Conservation (phyloP, 2,113 vertebrate species). For the Mola mola region DNA sequence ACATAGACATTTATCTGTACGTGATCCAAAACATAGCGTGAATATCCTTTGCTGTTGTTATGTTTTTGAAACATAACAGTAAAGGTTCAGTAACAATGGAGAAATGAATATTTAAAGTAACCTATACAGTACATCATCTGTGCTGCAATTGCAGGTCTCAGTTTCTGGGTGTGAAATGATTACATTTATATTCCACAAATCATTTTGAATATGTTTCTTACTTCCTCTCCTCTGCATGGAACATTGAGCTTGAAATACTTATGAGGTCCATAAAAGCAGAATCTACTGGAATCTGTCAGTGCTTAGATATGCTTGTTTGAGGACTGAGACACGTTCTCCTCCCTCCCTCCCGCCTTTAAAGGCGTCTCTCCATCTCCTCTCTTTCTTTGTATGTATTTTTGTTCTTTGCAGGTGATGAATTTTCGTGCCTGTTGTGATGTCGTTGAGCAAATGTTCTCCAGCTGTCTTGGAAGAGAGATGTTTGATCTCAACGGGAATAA, state of each 20-base stretch:
- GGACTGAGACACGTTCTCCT: constrained; percentile 21
- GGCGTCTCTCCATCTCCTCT: constrained; percentile 8
- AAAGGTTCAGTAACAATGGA: too few relatives aligned
- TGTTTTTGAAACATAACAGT: too few relatives aligned
- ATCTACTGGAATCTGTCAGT: constrained; percentile 40
- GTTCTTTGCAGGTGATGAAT: constrained; percentile 24
- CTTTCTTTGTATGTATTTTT: constrained; percentile 26
- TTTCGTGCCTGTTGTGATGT: constrained; percentile 24
- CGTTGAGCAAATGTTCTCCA: constrained; percentile 23
- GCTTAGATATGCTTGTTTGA: constrained; percentile 19
- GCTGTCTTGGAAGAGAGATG: constrained; percentile 36
- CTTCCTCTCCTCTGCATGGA: constrained; percentile 18
- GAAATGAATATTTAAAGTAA: too few relatives aligned
- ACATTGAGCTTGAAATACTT: constrained; percentile 43
- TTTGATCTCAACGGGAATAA: constrained; percentile 49
- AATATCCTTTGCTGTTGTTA: too few relatives aligned
- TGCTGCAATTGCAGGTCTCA: constrained; percentile 7
- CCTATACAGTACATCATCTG: background rate
- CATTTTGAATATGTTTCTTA: constrained; percentile 13
- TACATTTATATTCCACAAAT: constrained; percentile 15
- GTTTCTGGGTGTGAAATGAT: background rate
- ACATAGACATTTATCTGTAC: too few relatives aligned
- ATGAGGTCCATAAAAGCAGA: constrained; percentile 35
- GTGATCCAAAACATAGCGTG: too few relatives aligned
- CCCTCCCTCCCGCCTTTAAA: constrained; percentile 7